These are phyloP conservation scores for Melopsittacus undulatus DNA, from an alignment of 2,797 vertebrate species.

Conservation along the genomic window DNA sequence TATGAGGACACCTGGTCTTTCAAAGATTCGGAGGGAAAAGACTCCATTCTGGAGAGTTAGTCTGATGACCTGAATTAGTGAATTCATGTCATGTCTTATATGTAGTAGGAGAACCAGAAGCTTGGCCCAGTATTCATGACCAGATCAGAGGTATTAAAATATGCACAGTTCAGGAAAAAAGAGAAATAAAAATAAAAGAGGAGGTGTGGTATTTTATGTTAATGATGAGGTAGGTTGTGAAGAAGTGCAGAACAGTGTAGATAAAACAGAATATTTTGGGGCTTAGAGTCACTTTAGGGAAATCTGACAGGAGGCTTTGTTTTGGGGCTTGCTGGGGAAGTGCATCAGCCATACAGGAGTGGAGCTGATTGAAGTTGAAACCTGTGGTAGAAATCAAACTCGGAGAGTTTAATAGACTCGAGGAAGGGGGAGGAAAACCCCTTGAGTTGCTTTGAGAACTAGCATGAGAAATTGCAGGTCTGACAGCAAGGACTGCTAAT, in stretches of 20 bases:
- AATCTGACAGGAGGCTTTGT: background rate
- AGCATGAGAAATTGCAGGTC: constrained; percentile 17
- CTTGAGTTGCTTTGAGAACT: constrained; percentile 41
- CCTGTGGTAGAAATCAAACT: background rate
- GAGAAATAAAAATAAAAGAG: background rate
- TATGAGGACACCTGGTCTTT: background rate
- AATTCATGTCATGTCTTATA: background rate
- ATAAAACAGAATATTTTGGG: background rate
- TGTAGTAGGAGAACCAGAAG: background rate
- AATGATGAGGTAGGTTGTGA: background rate
- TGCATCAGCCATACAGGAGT: background rate
- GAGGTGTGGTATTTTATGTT: background rate
- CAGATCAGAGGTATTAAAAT: background rate
- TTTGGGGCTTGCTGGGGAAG: background rate
- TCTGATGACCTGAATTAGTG: constrained; percentile 25
- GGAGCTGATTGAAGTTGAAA: background rate
- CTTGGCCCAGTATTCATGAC: background rate
- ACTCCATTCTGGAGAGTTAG: background rate
- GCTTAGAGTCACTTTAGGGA: background rate
- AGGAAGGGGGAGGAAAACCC: constrained; percentile 3
- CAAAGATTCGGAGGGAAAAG: background rate
- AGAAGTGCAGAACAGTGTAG: background rate
- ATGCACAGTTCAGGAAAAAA: background rate
- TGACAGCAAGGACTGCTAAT: constrained; percentile 51
- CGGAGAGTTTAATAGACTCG: background rate